Conservation (phyloP, 2,797 vertebrate genomes). For the Coendou prehensilis region DNA sequence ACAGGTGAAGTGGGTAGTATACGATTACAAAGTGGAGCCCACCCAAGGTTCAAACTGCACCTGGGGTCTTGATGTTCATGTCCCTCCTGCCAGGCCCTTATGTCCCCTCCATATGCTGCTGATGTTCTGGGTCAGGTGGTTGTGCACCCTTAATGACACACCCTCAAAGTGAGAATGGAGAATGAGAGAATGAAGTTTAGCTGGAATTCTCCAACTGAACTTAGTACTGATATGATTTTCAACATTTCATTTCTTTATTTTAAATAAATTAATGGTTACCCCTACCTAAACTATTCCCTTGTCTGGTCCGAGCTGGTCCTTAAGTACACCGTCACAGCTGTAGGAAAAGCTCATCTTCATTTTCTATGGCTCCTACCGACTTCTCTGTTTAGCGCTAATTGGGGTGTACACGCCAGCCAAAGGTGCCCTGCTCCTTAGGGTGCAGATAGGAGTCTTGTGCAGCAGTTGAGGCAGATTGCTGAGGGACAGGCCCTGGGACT, state of each 20-base stretch:
- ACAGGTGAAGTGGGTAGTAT: slow-evolving; percentile 80
- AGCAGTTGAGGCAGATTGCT: neutral
- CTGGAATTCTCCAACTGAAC: slow-evolving; percentile 25
- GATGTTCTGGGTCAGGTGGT: neutral
- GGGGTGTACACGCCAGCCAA: neutral
- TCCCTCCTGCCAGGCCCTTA: slow-evolving; percentile 46
- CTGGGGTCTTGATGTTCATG: slow-evolving; percentile 58
- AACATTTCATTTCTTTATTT: slow-evolving; percentile 31
- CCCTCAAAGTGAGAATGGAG: neutral
- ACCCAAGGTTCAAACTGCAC: slow-evolving; percentile 69
- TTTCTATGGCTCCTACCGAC: rapidly evolving
- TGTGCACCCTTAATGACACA: neutral
- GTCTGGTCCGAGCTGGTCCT: neutral
- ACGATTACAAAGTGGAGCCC: slow-evolving; percentile 60
- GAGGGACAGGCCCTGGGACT: rapidly evolving
- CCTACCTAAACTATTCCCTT: neutral
- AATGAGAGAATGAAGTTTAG: neutral
- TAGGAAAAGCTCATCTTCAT: neutral
- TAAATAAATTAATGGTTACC: slow-evolving; percentile 5
- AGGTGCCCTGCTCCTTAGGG: neutral
- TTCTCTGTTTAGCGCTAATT: neutral
- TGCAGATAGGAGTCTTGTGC: neutral
- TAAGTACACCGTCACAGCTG: neutral
- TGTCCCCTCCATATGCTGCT: neutral
- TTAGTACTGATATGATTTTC: neutral